A percentile compares a stretch with the other conserved stretches of the same genome.
These are phyloP conservation scores for Drosophila nigricruria DNA, from an alignment of 2,888 invertebrate species.

Conservation along the genomic window DNA sequence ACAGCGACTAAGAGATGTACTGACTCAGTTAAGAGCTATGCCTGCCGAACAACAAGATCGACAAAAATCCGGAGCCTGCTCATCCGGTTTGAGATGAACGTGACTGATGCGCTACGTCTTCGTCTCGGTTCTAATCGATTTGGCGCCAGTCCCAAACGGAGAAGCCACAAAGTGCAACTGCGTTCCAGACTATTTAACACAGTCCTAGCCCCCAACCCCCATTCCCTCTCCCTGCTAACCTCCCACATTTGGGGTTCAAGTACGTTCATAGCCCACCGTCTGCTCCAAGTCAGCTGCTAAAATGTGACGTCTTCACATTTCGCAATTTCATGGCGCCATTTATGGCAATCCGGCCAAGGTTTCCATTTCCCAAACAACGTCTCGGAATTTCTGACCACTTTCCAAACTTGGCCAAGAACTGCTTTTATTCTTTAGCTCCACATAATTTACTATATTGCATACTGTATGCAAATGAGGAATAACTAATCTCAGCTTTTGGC, in stretches of 20 bases:
- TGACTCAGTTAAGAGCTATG: constrained; percentile 69
- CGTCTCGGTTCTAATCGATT: constrained; percentile 59
- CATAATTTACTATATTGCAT: constrained; percentile 50
- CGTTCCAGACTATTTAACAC: constrained; percentile 66
- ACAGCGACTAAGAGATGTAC: constrained; percentile 20
- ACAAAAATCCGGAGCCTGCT: constrained; percentile 37
- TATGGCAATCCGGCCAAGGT: constrained; percentile 55
- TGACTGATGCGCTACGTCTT: constrained; percentile 29
- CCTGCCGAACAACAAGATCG: constrained; percentile 17
- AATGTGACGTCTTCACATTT: constrained; percentile 48
- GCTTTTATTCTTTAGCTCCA: constrained; percentile 37
- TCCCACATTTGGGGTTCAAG: constrained; percentile 53
- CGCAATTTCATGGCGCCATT: constrained; percentile 41
- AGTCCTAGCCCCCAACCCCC: background rate
- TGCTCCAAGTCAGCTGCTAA: constrained; percentile 18
- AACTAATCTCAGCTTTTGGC: constrained; percentile 33
- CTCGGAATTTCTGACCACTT: constrained; percentile 51
- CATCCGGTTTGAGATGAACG: constrained; percentile 63
- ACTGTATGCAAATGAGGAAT: constrained; percentile 63
- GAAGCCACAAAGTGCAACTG: constrained; percentile 46
- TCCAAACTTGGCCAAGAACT: constrained; percentile 63
- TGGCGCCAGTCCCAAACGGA: constrained; percentile 58
- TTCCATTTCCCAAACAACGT: constrained; percentile 62
- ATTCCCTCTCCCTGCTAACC: background rate
- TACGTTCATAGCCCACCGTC: constrained; percentile 48